Evolutionary conservation across 2,113 vertebrate genomes (phyloP).

Genomic region (Coreoperca whiteheadi): DNA sequence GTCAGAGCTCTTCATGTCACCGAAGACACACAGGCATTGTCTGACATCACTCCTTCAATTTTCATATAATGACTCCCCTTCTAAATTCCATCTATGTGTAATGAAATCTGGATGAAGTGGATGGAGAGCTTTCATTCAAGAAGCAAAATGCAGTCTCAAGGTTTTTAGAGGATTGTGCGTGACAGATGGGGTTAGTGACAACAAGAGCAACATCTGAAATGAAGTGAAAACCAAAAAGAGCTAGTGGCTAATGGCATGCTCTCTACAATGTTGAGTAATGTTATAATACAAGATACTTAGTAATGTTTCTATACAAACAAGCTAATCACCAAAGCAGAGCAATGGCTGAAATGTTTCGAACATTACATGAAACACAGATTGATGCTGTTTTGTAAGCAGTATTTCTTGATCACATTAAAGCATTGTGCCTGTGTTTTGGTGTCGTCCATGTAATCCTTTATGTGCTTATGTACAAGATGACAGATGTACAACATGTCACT

Average conservation of each 20-base stretch:
- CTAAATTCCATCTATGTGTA: neutral
- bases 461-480: conserved; percentile 45
- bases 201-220: neutral
- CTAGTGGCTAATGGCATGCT: neutral
- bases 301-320: neutral
- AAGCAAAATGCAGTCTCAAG: neutral
- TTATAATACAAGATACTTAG: neutral
- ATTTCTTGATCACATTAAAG: neutral
- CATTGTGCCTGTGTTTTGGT: conserved; percentile 10
- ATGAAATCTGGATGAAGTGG: neutral
- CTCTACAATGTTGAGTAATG: neutral
- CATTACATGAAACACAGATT: neutral
- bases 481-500: conserved; percentile 64
- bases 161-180: neutral
- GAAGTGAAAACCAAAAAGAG: neutral
- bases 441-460: conserved; percentile 40
- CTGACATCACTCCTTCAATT: neutral
- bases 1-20: neutral
- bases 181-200: neutral
- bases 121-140: neutral
- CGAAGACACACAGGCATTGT: neutral
- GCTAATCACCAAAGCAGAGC: neutral
- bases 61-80: neutral
- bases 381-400: neutral
- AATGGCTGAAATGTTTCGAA: neutral